Evolutionary conservation across 2,797 vertebrate species (phyloP).

Genomic region (Anolis apletophallus): DNA sequence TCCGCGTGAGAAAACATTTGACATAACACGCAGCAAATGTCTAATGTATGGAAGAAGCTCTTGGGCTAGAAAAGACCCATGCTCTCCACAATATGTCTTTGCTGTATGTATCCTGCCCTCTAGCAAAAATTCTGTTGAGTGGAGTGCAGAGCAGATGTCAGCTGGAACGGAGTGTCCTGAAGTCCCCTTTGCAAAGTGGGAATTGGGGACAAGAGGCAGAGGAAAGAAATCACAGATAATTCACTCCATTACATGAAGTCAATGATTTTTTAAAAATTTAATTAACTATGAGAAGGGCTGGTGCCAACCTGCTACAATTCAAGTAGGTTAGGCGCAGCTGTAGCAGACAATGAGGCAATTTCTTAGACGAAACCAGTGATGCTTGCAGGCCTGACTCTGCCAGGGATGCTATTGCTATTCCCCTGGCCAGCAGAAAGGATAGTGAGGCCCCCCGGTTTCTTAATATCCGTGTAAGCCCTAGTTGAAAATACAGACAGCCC

Average conservation of each 20-base stretch:
- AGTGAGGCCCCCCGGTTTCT: neutral
- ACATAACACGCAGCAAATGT: neutral
- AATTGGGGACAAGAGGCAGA: neutral
- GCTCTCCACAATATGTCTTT: conserved; percentile 4
- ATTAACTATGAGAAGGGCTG: conserved; percentile 46
- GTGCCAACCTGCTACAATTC: conserved; percentile 54
- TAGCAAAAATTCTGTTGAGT: conserved; percentile 36
- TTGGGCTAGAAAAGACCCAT: neutral
- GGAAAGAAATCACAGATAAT: conserved; percentile 13
- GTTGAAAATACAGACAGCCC: neutral
- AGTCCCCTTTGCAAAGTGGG: conserved; percentile 38
- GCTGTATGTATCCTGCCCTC: conserved; percentile 15
- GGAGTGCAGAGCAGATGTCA: neutral
- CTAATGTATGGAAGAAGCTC: neutral
- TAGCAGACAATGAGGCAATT: conserved; percentile 37
- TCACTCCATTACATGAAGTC: conserved; percentile 47
- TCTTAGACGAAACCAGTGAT: conserved; percentile 34
- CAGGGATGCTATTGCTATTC: conserved; percentile 23
- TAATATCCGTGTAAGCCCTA: conserved; percentile 18
- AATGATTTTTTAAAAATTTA: conserved; percentile 54
- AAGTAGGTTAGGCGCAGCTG: conserved; percentile 44
- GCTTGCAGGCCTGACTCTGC: conserved; percentile 15
- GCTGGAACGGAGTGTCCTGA: conserved; percentile 45
- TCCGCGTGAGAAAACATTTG: neutral
- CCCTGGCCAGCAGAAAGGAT: neutral